phyloP scores from a whole-genome alignment of 2,113 vertebrate genomes.

The Pelmatolapia mariae region DNA sequence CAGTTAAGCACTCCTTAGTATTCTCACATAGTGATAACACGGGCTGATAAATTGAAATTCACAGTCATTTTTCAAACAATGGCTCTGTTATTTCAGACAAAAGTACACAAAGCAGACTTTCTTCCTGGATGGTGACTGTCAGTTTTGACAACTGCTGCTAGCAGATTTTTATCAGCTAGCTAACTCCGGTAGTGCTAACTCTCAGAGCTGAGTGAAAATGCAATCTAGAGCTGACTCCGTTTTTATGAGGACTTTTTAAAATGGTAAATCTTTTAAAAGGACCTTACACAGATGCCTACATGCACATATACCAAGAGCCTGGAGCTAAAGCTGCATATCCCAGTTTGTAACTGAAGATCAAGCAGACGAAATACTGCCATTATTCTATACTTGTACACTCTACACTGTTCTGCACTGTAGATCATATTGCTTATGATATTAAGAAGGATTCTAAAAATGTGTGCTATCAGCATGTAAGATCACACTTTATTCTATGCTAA shows the following conservation, averaged over 20 bases:
- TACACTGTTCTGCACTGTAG: neutral
- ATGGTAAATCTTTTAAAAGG: neutral
- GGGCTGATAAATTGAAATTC: neutral
- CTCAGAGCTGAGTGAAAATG: neutral
- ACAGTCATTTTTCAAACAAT: neutral
- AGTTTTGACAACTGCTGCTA: neutral
- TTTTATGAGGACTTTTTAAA: neutral
- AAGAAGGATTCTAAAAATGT: neutral
- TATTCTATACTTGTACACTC: neutral
- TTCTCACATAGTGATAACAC: neutral
- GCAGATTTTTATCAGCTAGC: neutral
- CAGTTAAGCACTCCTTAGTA: neutral
- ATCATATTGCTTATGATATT: fast-evolving
- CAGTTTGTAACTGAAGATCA: neutral
- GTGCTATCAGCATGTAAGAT: neutral
- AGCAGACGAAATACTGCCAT: neutral
- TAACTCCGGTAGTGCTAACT: neutral
- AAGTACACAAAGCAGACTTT: neutral
- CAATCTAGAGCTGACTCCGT: neutral
- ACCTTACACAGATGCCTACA: neutral
- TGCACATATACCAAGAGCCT: neutral
- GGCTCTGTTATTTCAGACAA: neutral
- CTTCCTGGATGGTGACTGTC: neutral
- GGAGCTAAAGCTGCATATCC: neutral
- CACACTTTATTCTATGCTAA: neutral